A percentile compares a stretch with the other conserved stretches of the same genome.
Evolutionary conservation across 2,888 invertebrate genomes (phyloP).

Genomic region (Drosophila austrosaltans): DNA sequence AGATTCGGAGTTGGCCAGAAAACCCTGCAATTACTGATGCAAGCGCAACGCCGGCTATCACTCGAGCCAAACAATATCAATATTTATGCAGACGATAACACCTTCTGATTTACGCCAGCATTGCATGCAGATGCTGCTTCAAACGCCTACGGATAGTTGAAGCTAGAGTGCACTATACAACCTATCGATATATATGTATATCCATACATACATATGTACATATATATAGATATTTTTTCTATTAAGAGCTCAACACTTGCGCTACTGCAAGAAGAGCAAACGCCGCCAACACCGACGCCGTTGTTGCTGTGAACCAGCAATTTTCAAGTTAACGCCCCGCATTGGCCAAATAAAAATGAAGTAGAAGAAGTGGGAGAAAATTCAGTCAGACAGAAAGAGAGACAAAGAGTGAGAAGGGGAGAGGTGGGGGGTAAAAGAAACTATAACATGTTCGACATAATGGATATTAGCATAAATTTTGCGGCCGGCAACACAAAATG

Average conservation of each 20-base stretch:
- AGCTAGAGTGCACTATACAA: slow-evolving; percentile 4
- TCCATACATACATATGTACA: not conserved
- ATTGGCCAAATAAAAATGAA: slow-evolving; percentile 40
- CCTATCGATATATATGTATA: not conserved
- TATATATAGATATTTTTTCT: slow-evolving; percentile 59
- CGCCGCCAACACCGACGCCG: slow-evolving; percentile 32
- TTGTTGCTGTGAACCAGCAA: slow-evolving; percentile 53
- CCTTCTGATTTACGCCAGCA: slow-evolving; percentile 80
- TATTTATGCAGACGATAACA: slow-evolving; percentile 83
- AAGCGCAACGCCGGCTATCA: slow-evolving; percentile 75
- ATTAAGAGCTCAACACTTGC: slow-evolving; percentile 81
- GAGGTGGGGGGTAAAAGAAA: slow-evolving; percentile 50
- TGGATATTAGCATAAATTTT: slow-evolving; percentile 82
- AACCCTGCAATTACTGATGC: slow-evolving; percentile 69
- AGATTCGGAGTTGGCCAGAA: slow-evolving; percentile 34
- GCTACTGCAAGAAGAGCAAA: slow-evolving; percentile 72
- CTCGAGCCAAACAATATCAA: slow-evolving; percentile 80
- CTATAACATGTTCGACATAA: slow-evolving; percentile 82
- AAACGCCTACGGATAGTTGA: slow-evolving; percentile 43
- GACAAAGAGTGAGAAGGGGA: slow-evolving; percentile 14
- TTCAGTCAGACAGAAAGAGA: too few species aligned
- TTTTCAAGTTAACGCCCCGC: slow-evolving; percentile 80
- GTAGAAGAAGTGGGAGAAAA: not conserved
- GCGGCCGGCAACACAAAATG: slow-evolving; percentile 49
- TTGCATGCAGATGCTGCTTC: slow-evolving; percentile 69